phyloP scores from a whole-genome alignment of 2,888 invertebrate species.

The Bombylius discolor region DNA sequence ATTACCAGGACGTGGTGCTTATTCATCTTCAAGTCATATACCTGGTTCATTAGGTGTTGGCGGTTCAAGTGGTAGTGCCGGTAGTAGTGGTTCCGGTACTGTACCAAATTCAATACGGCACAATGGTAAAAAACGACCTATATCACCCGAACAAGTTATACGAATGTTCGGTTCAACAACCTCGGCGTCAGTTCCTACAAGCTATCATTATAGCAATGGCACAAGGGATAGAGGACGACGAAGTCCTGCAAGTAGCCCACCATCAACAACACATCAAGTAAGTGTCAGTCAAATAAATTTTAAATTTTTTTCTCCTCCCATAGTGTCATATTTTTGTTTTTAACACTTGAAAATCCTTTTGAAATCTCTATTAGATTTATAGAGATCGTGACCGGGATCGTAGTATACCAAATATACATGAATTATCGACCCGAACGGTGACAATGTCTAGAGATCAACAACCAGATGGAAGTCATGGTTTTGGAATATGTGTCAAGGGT shows the following conservation, averaged over 20 bases:
- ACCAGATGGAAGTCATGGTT: slow-evolving; percentile 68
- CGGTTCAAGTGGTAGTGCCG: slow-evolving; percentile 33
- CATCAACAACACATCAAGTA: slow-evolving; percentile 65
- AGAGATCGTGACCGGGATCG: slow-evolving; percentile 43
- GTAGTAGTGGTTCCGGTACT: slow-evolving; percentile 21
- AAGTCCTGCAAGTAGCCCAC: slow-evolving; percentile 64
- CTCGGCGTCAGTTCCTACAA: slow-evolving; percentile 40
- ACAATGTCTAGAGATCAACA: slow-evolving; percentile 72
- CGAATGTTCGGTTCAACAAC: slow-evolving; percentile 48
- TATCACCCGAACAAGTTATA: slow-evolving; percentile 73
- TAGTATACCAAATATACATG: slow-evolving; percentile 53
- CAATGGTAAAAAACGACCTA: slow-evolving; percentile 60
- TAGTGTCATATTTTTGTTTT: no score
- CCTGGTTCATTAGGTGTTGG: slow-evolving; percentile 29
- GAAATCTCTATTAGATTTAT: slow-evolving; percentile 38
- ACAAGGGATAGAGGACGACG: slow-evolving; percentile 34
- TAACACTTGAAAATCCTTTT: no score
- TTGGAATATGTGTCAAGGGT: slow-evolving; percentile 84
- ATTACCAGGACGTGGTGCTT: slow-evolving; percentile 43
- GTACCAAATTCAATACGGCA: slow-evolving; percentile 35
- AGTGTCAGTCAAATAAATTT: slow-evolving; percentile 15
- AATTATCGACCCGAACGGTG: slow-evolving; percentile 68
- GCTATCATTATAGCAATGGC: slow-evolving; percentile 37
- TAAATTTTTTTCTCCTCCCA: no score
- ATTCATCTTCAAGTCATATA: slow-evolving; percentile 47